Evolutionary conservation across 1,140 invertebrate genomes (phyloP), one percentile per base, ranked within the genome.

Genomic region (Nephila pilipes): DNA sequence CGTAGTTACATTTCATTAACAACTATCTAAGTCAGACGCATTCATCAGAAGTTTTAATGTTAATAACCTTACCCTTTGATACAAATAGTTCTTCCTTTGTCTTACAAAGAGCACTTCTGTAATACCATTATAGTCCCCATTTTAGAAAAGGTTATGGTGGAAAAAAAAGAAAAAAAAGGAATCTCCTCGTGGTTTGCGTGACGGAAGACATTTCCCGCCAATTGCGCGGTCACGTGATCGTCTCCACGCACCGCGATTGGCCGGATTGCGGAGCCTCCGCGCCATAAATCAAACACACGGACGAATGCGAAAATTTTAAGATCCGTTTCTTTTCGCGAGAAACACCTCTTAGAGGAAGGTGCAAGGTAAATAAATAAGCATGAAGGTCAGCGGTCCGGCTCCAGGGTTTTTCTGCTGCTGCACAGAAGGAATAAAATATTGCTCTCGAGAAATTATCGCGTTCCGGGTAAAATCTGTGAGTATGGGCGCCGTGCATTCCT

Each of bases 171-270:
- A 60, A 58, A 75, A 75, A 75, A 36, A 75, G 14, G 65, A 12
- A 60, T 20, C 29, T 75, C 85, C 85, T 69, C 91, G 55, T 69
- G 81, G 91, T 93, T 93, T 79, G 91, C 91, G 91, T 93, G 91
- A 93, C 81, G 22, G 60, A 75, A 87, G 29, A 85, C 91, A 93
- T 93, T 93, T 93, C 91, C 83, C 91, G 91, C 91, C 91, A 93
- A 93, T 79, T 93, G 91, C 55, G 36, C 10, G 29, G 54, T 87
- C 83, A 93, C 91, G 91, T 93, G 83, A 80, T 58, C n/a, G 20
- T 18, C 25, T 93, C n/a, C 3, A 25, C 14, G 32, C 81, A 3
- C 60, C 29, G n/a, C 32, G 46, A 93, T 93, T 93, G 91, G 91
- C 29, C 60, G 10, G 29, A 32, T 12, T 18, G 55, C 63, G 29